Evolutionary conservation across 64 coral and sea anemone genomes (phyloP).

Genomic region (Montipora sp.): DNA sequence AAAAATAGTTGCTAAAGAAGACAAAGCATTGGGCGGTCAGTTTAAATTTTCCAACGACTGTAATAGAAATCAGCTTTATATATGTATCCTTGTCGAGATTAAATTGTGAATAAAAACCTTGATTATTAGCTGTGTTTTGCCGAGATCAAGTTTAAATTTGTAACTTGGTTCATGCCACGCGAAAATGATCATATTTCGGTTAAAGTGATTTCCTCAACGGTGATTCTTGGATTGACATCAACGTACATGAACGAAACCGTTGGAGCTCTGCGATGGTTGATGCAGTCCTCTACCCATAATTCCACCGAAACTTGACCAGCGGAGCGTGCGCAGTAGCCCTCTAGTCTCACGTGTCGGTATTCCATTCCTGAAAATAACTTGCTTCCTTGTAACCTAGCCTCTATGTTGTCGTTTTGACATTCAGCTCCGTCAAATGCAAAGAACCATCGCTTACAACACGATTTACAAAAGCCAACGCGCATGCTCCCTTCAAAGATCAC

Average conservation of each 20-base stretch:
- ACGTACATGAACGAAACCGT: conserved; percentile 34
- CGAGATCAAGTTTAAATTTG: too few relatives aligned
- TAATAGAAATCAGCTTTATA: too few relatives aligned
- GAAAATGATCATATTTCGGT: conserved; percentile 2
- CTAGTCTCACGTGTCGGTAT: conserved; percentile 78
- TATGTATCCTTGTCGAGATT: too few relatives aligned
- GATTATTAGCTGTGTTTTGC: too few relatives aligned
- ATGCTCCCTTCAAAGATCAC: conserved; percentile 88
- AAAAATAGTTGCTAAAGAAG: too few relatives aligned
- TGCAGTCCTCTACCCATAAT: conserved; percentile 85
- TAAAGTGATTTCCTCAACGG: conserved; percentile 65
- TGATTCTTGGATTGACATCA: conserved; percentile 64
- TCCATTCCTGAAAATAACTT: conserved; percentile 64
- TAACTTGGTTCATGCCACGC: too few relatives aligned
- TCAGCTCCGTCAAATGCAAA: conserved; percentile 72
- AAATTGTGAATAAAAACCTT: too few relatives aligned
- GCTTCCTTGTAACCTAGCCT: conserved; percentile 70
- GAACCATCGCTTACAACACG: conserved; percentile 91
- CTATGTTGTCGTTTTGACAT: conserved; percentile 58
- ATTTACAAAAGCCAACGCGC: conserved; percentile 82
- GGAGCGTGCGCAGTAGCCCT: conserved; percentile 80
- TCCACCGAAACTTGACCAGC: conserved; percentile 64
- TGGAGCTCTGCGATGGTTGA: conserved; percentile 51
- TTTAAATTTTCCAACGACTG: too few relatives aligned
- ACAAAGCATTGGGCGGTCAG: too few relatives aligned